These are phyloP conservation scores for Autographa gamma DNA, from an alignment of 2,888 invertebrate species.

Conservation along the genomic window DNA sequence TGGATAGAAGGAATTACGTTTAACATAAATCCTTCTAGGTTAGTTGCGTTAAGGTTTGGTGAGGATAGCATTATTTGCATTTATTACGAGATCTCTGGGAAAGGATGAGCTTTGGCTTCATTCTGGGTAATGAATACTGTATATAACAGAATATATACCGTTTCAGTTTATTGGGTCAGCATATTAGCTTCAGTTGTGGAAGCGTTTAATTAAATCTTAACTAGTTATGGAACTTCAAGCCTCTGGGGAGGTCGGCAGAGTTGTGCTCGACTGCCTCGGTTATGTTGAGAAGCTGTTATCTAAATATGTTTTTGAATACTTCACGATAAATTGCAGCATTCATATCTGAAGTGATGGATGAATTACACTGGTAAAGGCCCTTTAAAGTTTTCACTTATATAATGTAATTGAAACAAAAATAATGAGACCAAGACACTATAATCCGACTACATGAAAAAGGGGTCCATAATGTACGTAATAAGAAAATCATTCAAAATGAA, in stretches of 20 bases:
- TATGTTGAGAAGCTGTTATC: slow-evolving; percentile 24
- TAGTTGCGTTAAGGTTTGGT: not conserved
- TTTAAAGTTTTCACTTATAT: too few species aligned
- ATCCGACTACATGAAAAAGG: too few species aligned
- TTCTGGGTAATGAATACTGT: slow-evolving; percentile 28
- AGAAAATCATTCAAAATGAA: too few species aligned
- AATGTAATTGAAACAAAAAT: too few species aligned
- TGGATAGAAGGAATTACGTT: not conserved
- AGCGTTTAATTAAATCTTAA: slow-evolving; percentile 60
- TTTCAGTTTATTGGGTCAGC: slow-evolving; percentile 53
- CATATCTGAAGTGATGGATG: not conserved
- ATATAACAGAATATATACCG: slow-evolving; percentile 26
- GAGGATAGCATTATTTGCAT: slow-evolving; percentile 4
- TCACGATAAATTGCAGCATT: not conserved
- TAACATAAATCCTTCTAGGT: not conserved
- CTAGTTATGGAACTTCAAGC: slow-evolving; percentile 52
- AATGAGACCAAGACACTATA: too few species aligned
- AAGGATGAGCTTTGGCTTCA: not conserved
- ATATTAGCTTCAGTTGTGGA: slow-evolving; percentile 56
- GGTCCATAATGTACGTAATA: too few species aligned
- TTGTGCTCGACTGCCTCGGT: slow-evolving; percentile 30
- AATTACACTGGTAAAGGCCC: too few species aligned
- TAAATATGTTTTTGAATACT: slow-evolving; percentile 18
- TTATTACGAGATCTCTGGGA: slow-evolving; percentile 4
- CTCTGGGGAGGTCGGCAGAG: slow-evolving; percentile 44